These are phyloP conservation scores for Dynastes hyllus DNA, from an alignment of 2,888 invertebrate genomes.

Conservation along the genomic window DNA sequence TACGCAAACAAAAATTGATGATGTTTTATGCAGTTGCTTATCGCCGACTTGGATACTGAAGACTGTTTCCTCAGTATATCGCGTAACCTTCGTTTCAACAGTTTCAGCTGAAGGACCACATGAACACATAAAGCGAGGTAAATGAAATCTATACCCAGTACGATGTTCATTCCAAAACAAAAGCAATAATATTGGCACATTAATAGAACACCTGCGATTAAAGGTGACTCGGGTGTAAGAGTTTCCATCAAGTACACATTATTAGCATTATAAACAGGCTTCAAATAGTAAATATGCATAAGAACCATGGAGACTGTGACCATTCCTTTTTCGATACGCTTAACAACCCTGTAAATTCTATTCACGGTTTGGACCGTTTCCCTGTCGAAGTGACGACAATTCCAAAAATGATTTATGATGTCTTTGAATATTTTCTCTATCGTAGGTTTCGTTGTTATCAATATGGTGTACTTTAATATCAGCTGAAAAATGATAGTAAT, in stretches of 20 bases:
- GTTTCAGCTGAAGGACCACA: slow-evolving; percentile 7
- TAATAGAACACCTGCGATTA: background rate
- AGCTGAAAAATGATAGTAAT: no score
- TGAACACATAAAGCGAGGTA: slow-evolving; percentile 6
- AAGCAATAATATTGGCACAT: background rate
- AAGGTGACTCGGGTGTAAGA: background rate
- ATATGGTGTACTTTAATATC: no score
- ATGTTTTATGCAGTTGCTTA: background rate
- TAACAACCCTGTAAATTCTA: background rate
- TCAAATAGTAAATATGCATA: background rate
- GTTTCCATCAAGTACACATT: background rate
- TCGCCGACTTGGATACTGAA: no score
- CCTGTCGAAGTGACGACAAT: background rate
- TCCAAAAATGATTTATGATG: background rate
- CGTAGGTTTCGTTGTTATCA: no score
- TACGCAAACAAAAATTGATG: background rate
- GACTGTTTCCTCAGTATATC: no score
- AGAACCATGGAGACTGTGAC: background rate
- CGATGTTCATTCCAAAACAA: background rate
- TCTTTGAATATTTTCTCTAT: no score
- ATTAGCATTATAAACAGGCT: background rate
- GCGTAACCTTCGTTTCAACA: background rate
- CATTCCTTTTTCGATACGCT: background rate
- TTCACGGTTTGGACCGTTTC: background rate
- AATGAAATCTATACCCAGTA: background rate